These are phyloP conservation scores for Macroramphosus scolopax DNA, from an alignment of 2,797 vertebrate species.

Conservation along the genomic window DNA sequence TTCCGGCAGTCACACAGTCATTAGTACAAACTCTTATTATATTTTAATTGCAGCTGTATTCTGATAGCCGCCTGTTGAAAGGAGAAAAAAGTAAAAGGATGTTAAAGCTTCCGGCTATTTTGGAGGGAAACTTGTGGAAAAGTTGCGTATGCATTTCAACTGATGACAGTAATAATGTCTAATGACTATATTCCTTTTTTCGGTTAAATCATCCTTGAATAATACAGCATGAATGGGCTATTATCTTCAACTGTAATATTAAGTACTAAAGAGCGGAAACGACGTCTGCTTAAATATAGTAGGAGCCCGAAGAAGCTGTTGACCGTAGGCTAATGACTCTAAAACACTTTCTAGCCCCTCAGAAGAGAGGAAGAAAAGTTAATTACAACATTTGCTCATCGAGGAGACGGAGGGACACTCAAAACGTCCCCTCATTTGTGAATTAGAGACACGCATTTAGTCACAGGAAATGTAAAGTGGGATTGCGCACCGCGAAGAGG, in stretches of 20 bases:
- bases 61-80: constrained; percentile 7
- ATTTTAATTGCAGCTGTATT: neutral
- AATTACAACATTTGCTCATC: constrained; percentile 94
- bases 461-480: constrained; percentile 71
- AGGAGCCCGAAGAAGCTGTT: constrained; percentile 82
- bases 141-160: constrained; percentile 56
- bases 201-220: constrained; percentile 83
- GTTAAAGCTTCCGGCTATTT: too few species aligned
- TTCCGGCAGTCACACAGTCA: constrained; percentile 10
- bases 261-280: constrained; percentile 76
- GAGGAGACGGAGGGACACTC: constrained; percentile 90
- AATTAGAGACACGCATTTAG: constrained; percentile 91
- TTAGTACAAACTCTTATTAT: constrained; percentile 2
- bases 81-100: constrained; percentile 9
- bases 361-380: constrained; percentile 78
- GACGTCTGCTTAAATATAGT: constrained; percentile 84
- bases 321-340: constrained; percentile 84
- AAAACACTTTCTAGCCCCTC: constrained; percentile 87
- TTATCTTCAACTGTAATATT: constrained; percentile 85
- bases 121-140: constrained; percentile 47
- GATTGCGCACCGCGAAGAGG: constrained; percentile 66
- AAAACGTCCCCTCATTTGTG: constrained; percentile 91
- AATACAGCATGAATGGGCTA: constrained; percentile 82
- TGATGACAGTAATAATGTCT: constrained; percentile 62
- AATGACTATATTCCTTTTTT: constrained; percentile 73